Evolutionary conservation across 2,113 vertebrate genomes (phyloP), one percentile per base, ranked within the genome.

Genomic region (Hypanus sabinus): DNA sequence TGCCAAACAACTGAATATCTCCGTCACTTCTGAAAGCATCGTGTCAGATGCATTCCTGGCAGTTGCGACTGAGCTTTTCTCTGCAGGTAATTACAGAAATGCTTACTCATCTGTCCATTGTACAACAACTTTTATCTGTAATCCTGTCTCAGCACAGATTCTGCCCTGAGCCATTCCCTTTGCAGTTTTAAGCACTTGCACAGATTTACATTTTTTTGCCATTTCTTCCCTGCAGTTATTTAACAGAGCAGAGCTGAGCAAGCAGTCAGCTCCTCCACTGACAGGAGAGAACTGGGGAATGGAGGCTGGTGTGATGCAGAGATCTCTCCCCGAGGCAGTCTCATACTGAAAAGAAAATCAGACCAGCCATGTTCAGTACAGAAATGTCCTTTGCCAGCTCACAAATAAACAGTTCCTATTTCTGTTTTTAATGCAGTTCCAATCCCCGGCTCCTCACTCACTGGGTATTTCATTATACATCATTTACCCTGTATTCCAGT

Each of bases 11-110:
- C 96, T 99, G 92, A 99, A 98, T 96, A 98, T 99, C 96, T 97
- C 98, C 0, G 96, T 99, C 94, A 97, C 98, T 30, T 98, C 97
- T 0, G 99, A 99, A 96, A 96, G 94, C 0, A 96, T 98, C 91
- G 98, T 99, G 96, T 98, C 98, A 0, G 99, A 99, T 0, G 99
- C 99, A 6, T 99, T 99, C 96, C 96, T 99, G 95, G 98, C 98
- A 0, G 98, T 99, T n/a, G 98, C 98, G 0, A 96, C 98, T 0
- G 98, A 99, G 95, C 98, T 99, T 91, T 99, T 99, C 96, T 97
- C 97, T 0, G 98, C 98, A 97, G 99, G 99, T 99, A 95, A 94
- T 73, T 73, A 20, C 16, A 20, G 85, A 20, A 68, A 88, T 88
- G 30, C n/a, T 90, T 27, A 73, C 55, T 55, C 22, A 73, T 22